phyloP scores from a whole-genome alignment of 2,888 invertebrate genomes.

The Lymantria monacha region DNA sequence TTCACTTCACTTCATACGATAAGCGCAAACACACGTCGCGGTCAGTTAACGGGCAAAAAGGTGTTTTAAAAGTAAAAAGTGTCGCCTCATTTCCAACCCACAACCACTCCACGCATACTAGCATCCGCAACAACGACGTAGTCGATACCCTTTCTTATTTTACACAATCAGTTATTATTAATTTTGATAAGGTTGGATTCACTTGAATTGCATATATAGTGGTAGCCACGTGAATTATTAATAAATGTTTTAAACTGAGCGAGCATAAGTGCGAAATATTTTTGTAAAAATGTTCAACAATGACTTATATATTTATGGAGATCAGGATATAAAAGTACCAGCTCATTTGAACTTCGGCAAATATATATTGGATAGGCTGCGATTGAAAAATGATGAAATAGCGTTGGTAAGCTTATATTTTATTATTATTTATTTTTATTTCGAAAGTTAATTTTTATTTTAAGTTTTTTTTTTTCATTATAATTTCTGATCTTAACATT shows the following conservation, averaged over 20 bases:
- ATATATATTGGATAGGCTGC: conserved; percentile 52
- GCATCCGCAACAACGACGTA: too few species aligned
- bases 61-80: too few species aligned
- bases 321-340: conserved; percentile 52
- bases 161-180: background rate
- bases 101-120: too few species aligned
- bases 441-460: too few species aligned
- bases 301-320: conserved; percentile 46
- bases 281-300: conserved; percentile 38
- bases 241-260: background rate
- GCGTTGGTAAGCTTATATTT: conserved; percentile 51
- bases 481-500: too few species aligned
- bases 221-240: background rate
- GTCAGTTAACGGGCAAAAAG: too few species aligned
- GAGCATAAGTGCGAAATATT: background rate
- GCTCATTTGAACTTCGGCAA: conserved; percentile 65
- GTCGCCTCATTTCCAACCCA: too few species aligned
- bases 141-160: conserved; percentile 1
- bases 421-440: background rate
- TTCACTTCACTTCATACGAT: too few species aligned
- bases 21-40: too few species aligned
- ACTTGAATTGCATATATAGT: background rate
- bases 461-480: too few species aligned
- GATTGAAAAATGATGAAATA: conserved; percentile 38
- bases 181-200: background rate